Evolutionary conservation across 64 coral and sea anemone species (phyloP).

Genomic region (Montipora cactus): DNA sequence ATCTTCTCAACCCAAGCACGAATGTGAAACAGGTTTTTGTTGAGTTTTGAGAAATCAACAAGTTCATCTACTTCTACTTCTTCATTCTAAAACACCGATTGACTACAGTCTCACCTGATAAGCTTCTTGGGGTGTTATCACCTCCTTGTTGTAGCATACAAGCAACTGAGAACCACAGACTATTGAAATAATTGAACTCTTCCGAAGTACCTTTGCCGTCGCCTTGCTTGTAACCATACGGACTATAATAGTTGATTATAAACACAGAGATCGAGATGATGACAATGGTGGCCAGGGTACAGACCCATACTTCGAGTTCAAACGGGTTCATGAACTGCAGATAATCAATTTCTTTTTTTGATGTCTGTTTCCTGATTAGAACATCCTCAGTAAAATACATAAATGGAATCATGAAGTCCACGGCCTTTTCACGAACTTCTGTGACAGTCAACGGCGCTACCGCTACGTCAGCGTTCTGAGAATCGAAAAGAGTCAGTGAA

Average conservation of each 20-base stretch:
- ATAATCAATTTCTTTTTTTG: conserved; percentile 23
- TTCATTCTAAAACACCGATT: too few relatives aligned
- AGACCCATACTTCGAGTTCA: conserved; percentile 60
- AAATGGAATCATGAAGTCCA: conserved; percentile 65
- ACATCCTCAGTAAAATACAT: conserved; percentile 75
- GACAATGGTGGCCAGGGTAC: conserved; percentile 18
- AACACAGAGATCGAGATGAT: conserved; percentile 48
- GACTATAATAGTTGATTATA: conserved; percentile 66
- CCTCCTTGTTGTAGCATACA: conserved; percentile 86
- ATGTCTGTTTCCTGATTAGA: conserved; percentile 17
- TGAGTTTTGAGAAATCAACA: too few relatives aligned
- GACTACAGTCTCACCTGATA: conserved; percentile 55
- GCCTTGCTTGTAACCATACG: conserved; percentile 66
- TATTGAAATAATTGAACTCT: conserved; percentile 73
- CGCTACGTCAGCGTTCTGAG: conserved; percentile 58
- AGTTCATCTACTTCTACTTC: too few relatives aligned
- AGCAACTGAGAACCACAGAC: conserved; percentile 82
- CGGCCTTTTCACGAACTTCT: conserved; percentile 59
- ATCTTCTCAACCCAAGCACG: too few relatives aligned
- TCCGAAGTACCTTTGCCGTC: conserved; percentile 16
- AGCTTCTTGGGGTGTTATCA: conserved; percentile 47
- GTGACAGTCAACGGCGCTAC: conserved; percentile 58
- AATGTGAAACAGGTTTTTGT: too few relatives aligned
- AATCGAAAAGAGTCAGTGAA: background rate
- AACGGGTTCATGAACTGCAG: conserved; percentile 79